phyloP scores from a whole-genome alignment of 2,113 vertebrate species.

The Pangasianodon gigas region DNA sequence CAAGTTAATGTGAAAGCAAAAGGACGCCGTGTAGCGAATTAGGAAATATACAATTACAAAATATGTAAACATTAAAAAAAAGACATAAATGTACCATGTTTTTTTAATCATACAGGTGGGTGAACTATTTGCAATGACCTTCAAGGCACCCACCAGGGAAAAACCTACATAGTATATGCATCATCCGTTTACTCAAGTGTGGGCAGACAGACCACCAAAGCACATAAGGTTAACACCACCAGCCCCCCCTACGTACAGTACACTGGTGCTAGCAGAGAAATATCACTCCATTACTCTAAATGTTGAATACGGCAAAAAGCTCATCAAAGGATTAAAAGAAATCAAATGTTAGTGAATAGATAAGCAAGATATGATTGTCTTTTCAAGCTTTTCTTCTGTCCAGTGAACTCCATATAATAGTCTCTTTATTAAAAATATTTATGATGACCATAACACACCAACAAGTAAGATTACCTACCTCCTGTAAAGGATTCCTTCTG shows the following conservation, averaged over 20 bases:
- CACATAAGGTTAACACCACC: slow-evolving; percentile 24
- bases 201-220: slow-evolving; percentile 52
- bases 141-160: slow-evolving; percentile 54
- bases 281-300: not conserved
- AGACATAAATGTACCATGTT: not conserved
- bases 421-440: not conserved
- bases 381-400: not conserved
- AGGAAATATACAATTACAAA: not conserved
- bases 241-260: not conserved
- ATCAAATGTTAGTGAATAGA: not conserved
- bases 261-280: not conserved
- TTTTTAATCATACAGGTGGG: slow-evolving; percentile 49
- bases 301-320: not conserved
- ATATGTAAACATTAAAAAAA: not conserved
- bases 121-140: slow-evolving; percentile 48
- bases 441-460: not conserved
- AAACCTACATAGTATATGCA: slow-evolving; percentile 43
- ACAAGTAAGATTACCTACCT: not conserved
- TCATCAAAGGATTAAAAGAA: not conserved
- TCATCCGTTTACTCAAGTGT: slow-evolving; percentile 49
- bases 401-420: not conserved
- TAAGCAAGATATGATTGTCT: not conserved
- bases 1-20: slow-evolving; percentile 32
- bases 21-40: not conserved
- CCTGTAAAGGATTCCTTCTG: not conserved